Percentiles rank a stretch among this genome's conserved stretches.
phyloP scores from a whole-genome alignment of 2,888 invertebrate species.

The Adelognathus sp. region DNA sequence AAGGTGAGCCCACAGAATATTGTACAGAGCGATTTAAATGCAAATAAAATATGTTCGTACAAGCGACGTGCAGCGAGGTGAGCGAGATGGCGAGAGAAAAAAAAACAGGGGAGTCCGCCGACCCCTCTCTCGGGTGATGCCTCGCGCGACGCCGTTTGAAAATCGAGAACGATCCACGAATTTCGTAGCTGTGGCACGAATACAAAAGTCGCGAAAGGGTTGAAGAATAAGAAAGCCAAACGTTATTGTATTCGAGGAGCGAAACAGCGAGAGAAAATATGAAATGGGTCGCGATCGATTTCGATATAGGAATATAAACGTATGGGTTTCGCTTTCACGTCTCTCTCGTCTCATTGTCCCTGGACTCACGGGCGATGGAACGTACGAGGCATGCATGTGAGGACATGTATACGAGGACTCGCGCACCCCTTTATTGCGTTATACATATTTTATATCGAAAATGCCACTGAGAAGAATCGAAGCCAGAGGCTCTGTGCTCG shows the following conservation, averaged over 20 bases:
- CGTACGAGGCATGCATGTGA: neutral
- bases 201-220: slow-evolving; percentile 8
- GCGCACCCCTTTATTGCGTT: slow-evolving; percentile 12
- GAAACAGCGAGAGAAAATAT: slow-evolving; percentile 34
- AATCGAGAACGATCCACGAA: slow-evolving; percentile 24
- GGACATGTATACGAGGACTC: neutral
- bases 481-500: neutral
- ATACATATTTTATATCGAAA: slow-evolving; percentile 48
- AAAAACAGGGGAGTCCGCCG: slow-evolving; percentile 25
- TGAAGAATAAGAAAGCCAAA: slow-evolving; percentile 28
- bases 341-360: slow-evolving; percentile 38
- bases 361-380: too few species aligned
- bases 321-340: slow-evolving; percentile 26
- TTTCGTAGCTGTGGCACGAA: slow-evolving; percentile 12
- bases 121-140: neutral
- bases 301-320: slow-evolving; percentile 45
- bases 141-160: too few species aligned
- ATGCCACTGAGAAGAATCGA: neutral
- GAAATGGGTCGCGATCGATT: slow-evolving; percentile 53
- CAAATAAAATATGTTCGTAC: slow-evolving; percentile 49
- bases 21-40: slow-evolving; percentile 47
- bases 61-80: too few species aligned
- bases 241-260: too few species aligned
- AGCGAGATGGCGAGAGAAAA: neutral
- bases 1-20: slow-evolving; percentile 1